Conservation (phyloP, 2,888 invertebrate genomes). For the Malachius bipustulatus region DNA sequence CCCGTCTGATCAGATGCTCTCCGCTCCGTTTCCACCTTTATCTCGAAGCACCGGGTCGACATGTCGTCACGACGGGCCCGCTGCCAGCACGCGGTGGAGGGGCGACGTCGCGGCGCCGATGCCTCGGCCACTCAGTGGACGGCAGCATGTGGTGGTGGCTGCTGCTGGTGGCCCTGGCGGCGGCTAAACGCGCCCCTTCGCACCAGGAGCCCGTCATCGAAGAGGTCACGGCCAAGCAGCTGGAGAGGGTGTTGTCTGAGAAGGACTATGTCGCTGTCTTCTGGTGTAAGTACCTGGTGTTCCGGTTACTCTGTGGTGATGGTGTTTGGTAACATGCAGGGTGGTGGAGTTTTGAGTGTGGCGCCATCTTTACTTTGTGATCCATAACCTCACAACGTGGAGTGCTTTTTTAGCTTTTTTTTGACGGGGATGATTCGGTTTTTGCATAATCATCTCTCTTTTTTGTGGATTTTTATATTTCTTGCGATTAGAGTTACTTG, state of each 20-base stretch:
- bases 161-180: constrained; percentile 43
- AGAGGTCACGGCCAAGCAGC: constrained; percentile 85
- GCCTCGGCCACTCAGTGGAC: constrained; percentile 30
- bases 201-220: constrained; percentile 65
- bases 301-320: constrained; percentile 7
- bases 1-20: too few relatives aligned
- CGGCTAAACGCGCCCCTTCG: constrained; percentile 34
- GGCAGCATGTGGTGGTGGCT: constrained; percentile 40
- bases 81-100: constrained; percentile 22
- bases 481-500: neutral
- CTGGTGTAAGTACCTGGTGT: constrained; percentile 72
- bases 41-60: too few relatives aligned
- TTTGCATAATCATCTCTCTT: too few relatives aligned
- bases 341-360: too few relatives aligned
- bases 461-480: too few relatives aligned
- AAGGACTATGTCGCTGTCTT: constrained; percentile 92
- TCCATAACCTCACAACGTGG: too few relatives aligned
- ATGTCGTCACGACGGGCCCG: constrained; percentile 3
- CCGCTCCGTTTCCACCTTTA: too few relatives aligned
- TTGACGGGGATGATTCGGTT: too few relatives aligned
- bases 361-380: too few relatives aligned
- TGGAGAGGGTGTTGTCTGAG: constrained; percentile 77
- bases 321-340: constrained; percentile 11
- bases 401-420: too few relatives aligned
- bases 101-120: constrained; percentile 30